Conservation (phyloP, 2,797 vertebrate genomes). For the Tauraco hartlaubi region DNA sequence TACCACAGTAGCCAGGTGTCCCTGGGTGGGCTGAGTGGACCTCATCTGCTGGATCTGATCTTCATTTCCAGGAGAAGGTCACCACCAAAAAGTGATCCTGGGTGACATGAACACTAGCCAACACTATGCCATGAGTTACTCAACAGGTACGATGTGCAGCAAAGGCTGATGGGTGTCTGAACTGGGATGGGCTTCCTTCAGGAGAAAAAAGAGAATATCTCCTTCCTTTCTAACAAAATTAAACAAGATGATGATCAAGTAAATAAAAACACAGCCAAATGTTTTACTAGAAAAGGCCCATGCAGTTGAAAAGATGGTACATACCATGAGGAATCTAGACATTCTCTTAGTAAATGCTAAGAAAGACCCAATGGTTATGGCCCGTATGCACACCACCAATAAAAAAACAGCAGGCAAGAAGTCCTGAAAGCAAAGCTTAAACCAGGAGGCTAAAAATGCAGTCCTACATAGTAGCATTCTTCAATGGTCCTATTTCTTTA, state of each 20-base stretch:
- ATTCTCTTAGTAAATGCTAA: background rate
- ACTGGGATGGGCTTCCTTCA: background rate
- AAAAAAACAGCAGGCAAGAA: background rate
- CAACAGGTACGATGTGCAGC: background rate
- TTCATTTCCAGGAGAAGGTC: background rate
- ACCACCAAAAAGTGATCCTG: background rate
- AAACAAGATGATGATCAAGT: background rate
- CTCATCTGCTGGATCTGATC: background rate
- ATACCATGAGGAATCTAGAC: background rate
- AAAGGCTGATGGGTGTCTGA: background rate
- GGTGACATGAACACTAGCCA: background rate
- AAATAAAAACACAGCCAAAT: background rate
- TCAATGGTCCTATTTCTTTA: background rate
- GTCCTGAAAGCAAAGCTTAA: background rate
- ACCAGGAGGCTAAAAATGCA: background rate
- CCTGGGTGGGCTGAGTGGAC: background rate
- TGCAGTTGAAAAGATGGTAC: background rate
- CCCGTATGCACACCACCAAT: background rate
- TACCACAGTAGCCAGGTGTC: background rate
- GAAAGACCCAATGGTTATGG: background rate
- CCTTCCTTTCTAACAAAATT: background rate
- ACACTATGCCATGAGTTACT: background rate
- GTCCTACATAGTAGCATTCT: background rate
- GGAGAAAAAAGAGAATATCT: background rate
- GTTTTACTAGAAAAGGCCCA: background rate